phyloP scores from a whole-genome alignment of 2,113 vertebrate species.

The Trochalopteron elliotii region DNA sequence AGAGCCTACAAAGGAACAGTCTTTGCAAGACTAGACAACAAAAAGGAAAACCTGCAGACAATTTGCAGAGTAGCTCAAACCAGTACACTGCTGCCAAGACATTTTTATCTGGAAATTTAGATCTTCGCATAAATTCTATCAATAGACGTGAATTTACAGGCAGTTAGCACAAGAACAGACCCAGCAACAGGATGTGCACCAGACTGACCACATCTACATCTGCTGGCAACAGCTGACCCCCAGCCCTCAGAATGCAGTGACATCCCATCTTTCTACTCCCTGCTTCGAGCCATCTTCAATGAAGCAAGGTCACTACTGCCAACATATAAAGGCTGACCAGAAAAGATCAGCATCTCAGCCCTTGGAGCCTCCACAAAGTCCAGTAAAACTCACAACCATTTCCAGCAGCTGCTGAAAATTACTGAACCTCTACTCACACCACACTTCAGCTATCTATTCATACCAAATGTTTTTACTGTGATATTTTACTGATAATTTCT shows the following conservation, averaged over 20 bases:
- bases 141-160: neutral
- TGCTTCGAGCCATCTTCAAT: neutral
- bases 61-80: neutral
- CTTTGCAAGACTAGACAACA: neutral
- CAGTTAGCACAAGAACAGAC: neutral
- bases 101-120: neutral
- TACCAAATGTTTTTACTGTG: neutral
- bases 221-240: neutral
- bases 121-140: neutral
- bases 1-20: neutral
- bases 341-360: neutral
- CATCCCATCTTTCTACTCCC: neutral
- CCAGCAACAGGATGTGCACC: neutral
- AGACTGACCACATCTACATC: slow-evolving; percentile 16
- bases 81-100: neutral
- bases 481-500: neutral
- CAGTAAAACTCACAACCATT: neutral
- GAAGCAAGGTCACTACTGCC: neutral
- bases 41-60: neutral
- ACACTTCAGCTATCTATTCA: neutral
- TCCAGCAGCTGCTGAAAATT: neutral
- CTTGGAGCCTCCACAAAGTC: neutral
- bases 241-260: neutral
- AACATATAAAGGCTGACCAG: neutral
- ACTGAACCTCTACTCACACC: neutral